These are phyloP conservation scores for Acanthacorydalis orientalis DNA, from an alignment of 2,888 invertebrate species.

Conservation along the genomic window DNA sequence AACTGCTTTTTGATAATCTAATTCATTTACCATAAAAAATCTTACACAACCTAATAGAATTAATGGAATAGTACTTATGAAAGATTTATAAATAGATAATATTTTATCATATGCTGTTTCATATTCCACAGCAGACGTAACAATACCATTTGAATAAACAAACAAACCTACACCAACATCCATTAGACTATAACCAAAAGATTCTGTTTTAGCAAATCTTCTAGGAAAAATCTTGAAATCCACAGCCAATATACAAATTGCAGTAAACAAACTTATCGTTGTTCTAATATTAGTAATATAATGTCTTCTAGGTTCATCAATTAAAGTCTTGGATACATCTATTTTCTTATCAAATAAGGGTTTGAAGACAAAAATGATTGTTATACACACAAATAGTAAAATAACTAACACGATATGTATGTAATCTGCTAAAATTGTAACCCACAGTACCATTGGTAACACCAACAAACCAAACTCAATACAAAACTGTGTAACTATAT, in stretches of 20 bases:
- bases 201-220: constrained; percentile 73
- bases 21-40: constrained; percentile 37
- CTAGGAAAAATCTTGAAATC: constrained; percentile 82
- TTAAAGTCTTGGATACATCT: background rate
- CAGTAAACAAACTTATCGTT: constrained; percentile 53
- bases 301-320: constrained; percentile 9
- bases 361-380: background rate
- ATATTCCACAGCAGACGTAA: constrained; percentile 37
- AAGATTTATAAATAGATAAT: constrained; percentile 17
- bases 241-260: constrained; percentile 77
- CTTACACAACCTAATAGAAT: constrained; percentile 45
- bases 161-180: constrained; percentile 89
- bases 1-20: constrained; percentile 74
- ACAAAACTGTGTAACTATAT: constrained; percentile 17
- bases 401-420: constrained; percentile 13
- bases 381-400: background rate
- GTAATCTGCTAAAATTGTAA: constrained; percentile 33
- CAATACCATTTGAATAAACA: constrained; percentile 63
- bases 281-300: constrained; percentile 53
- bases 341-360: constrained; percentile 1
- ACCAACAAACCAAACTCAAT: constrained; percentile 39
- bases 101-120: constrained; percentile 15
- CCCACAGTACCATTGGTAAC: constrained; percentile 34
- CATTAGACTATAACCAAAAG: constrained; percentile 80
- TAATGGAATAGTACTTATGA: constrained; percentile 29